Percentiles rank a stretch among this genome's conserved stretches.
Conservation (phyloP, 2,888 invertebrate species). For the Sinohyriopsis cumingii region DNA sequence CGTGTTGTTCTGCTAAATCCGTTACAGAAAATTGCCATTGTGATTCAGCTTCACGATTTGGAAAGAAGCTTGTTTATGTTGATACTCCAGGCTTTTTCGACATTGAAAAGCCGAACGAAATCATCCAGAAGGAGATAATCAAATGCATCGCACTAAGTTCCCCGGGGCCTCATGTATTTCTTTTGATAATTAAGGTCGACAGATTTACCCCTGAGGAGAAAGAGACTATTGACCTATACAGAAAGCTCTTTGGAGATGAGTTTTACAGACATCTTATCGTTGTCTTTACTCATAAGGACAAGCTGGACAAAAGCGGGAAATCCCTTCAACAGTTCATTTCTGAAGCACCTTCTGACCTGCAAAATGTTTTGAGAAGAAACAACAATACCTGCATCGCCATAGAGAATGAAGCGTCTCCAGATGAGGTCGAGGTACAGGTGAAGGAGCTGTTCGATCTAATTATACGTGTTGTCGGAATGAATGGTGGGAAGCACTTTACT, state of each 20-base stretch:
- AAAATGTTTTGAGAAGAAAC: too few species aligned
- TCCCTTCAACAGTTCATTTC: too few species aligned
- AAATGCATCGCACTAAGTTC: constrained; percentile 11
- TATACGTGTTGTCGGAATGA: too few species aligned
- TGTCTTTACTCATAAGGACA: constrained; percentile 15
- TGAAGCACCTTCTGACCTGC: too few species aligned
- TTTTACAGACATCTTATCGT: constrained; percentile 13
- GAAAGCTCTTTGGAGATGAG: constrained; percentile 10
- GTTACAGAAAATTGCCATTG: constrained; percentile 10
- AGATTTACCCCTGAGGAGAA: constrained; percentile 18
- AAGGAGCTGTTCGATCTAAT: too few species aligned
- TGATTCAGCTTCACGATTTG: constrained; percentile 6
- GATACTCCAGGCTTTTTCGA: constrained; percentile 26
- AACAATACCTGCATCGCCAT: too few species aligned
- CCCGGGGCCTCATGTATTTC: constrained; percentile 16
- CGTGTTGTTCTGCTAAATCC: constrained; percentile 1
- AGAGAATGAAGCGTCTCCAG: too few species aligned
- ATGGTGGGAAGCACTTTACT: too few species aligned
- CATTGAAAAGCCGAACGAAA: constrained; percentile 7
- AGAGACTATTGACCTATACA: constrained; percentile 14
- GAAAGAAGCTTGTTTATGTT: constrained; percentile 12
- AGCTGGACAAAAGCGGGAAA: not conserved
- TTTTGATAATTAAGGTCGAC: constrained; percentile 13
- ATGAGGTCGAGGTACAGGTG: too few species aligned
- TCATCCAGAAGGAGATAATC: constrained; percentile 11